Evolutionary conservation across 2,113 vertebrate species (phyloP).

Genomic region (Tor tambroides): DNA sequence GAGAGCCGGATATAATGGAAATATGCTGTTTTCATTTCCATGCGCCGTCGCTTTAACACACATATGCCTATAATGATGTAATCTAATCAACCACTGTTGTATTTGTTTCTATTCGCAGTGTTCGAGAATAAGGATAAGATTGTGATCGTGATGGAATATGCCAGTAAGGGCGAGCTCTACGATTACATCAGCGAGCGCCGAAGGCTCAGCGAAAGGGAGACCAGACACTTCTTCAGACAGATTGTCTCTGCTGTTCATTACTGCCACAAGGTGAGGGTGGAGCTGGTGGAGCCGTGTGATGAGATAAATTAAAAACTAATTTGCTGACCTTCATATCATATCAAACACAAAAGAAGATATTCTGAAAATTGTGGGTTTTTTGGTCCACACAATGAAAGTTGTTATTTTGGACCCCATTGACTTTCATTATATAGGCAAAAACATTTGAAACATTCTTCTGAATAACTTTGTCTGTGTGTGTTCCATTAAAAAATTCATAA

Average conservation of each 20-base stretch:
- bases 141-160: constrained; percentile 95
- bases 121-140: constrained; percentile 99
- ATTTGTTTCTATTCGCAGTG: constrained; percentile 74
- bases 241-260: constrained; percentile 97
- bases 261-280: constrained; percentile 90
- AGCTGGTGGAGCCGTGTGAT: neutral
- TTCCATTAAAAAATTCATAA: neutral
- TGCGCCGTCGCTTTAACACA: neutral
- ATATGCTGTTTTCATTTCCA: constrained; percentile 15
- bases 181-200: constrained; percentile 97
- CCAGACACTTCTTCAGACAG: constrained; percentile 95
- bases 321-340: neutral
- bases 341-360: neutral
- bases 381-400: neutral
- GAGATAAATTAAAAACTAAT: neutral
- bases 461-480: neutral
- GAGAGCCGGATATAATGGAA: neutral
- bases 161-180: constrained; percentile 95
- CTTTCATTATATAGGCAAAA: neutral
- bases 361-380: neutral
- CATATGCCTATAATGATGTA: constrained; percentile 75
- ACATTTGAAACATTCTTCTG: neutral
- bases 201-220: constrained; percentile 89
- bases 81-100: constrained; percentile 8
- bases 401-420: neutral